Percentiles rank a stretch among this genome's conserved stretches.
phyloP scores from a whole-genome alignment of 2,113 vertebrate genomes.

The Lepidothrix coronata region DNA sequence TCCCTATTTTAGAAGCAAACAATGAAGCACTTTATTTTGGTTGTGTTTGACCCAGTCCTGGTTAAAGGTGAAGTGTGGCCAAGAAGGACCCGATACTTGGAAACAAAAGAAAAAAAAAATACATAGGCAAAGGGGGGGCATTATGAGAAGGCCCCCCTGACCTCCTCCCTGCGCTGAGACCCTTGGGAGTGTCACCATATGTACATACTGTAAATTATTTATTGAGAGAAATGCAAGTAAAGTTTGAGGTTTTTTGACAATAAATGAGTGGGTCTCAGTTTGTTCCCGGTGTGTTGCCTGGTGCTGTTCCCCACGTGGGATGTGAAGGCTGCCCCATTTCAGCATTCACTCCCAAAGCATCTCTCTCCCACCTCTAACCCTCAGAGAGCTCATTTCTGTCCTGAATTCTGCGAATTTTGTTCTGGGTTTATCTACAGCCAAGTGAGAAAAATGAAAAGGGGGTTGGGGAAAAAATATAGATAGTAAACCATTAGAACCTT shows the following conservation, averaged over 20 bases:
- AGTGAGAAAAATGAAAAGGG: not conserved
- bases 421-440: not conserved
- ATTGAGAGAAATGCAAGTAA: slow-evolving; percentile 90
- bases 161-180: slow-evolving; percentile 69
- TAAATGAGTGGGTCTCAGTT: not conserved
- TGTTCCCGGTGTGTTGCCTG: not conserved
- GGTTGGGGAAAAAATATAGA: rapidly evolving
- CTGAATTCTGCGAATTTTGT: not conserved
- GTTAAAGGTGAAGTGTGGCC: slow-evolving; percentile 69
- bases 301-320: rapidly evolving
- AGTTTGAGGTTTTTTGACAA: slow-evolving; percentile 66
- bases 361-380: not conserved
- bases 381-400: not conserved
- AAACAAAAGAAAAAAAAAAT: slow-evolving; percentile 16
- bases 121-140: not conserved
- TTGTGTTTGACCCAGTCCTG: slow-evolving; percentile 73
- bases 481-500: not conserved
- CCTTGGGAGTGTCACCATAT: slow-evolving; percentile 75
- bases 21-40: slow-evolving; percentile 85
- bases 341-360: not conserved
- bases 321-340: not conserved
- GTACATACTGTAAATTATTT: slow-evolving; percentile 99
- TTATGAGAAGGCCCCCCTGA: not conserved
- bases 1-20: slow-evolving; percentile 71
- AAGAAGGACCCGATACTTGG: slow-evolving; percentile 55